Base-by-base conservation (phyloP, 1,140 invertebrate genomes). In the Polypedilum vanderplanki region DNA sequence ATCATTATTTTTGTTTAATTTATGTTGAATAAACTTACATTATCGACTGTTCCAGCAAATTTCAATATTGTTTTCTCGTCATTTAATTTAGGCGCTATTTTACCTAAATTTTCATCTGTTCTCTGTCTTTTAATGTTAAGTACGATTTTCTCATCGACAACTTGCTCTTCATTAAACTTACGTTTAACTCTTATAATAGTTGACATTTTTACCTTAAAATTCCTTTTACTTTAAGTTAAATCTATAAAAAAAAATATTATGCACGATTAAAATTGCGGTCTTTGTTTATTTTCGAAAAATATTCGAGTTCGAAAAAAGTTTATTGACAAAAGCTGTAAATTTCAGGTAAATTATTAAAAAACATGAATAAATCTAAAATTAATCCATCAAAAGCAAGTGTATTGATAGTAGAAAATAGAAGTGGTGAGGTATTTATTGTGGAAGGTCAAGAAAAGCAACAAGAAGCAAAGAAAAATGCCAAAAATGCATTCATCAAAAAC, bases 31-130 rank as follows among this genome's bases (percentile, higher is more conserved):
- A 33, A 7, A 41, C 17, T 75, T 81, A 84, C 83, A 74, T 80
- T 78, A 79, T 85, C 78, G 7, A 87, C 78, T 15, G 87, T 88
- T 76, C 86, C 86, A 20, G 86, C 86, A 78, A 88, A 87, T 78
- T 86, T 86, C 0, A 87, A 78, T 74, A 88, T 80, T 57, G 86
- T 80, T 10, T 33, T 33, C 5, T 33, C 46, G 15, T 57, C 46
- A 12, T 57, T 57, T 15, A 3, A 5, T 33, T 33, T 33, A 33
- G 5, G 24, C 24, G 24, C 24, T n/a, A 57, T n/a, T 15, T 57
- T 15, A 15, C 46, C 46, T 57, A 33, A 33, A 33, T 33, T 57
- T 4, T 57, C 46, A 15, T n/a, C n/a, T 57, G n/a, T n/a, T 57
- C n/a, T 12, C 46, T 57, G 46, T 57, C n/a, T 57, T 15, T 57